These are phyloP conservation scores for Maniola hyperantus DNA, from an alignment of 2,888 invertebrate genomes.

Conservation along the genomic window DNA sequence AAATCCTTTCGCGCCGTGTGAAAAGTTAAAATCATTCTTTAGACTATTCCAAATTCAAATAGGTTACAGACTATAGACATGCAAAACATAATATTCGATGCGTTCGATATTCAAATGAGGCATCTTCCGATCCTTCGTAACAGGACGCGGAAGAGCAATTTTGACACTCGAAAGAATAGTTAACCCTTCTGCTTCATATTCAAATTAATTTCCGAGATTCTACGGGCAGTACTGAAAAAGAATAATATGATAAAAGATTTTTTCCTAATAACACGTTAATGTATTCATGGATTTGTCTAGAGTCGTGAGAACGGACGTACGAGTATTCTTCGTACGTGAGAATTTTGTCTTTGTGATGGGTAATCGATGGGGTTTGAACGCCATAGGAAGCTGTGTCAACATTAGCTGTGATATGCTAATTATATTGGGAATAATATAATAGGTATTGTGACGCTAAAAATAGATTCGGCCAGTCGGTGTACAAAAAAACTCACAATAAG, in stretches of 20 bases:
- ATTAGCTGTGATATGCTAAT: slow-evolving; percentile 73
- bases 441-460: slow-evolving; percentile 6
- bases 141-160: slow-evolving; percentile 77
- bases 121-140: slow-evolving; percentile 59
- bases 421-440: slow-evolving; percentile 39
- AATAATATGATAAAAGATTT: slow-evolving; percentile 61
- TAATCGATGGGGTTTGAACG: slow-evolving; percentile 73
- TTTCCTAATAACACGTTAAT: slow-evolving; percentile 62
- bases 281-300: slow-evolving; percentile 67
- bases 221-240: slow-evolving; percentile 59
- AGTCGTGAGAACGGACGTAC: slow-evolving; percentile 60
- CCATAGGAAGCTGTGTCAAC: slow-evolving; percentile 79
- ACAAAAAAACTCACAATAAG: background rate
- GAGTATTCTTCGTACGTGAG: slow-evolving; percentile 58
- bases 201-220: slow-evolving; percentile 65
- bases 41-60: slow-evolving; percentile 50
- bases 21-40: slow-evolving; percentile 40
- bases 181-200: slow-evolving; percentile 72
- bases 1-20: slow-evolving; percentile 51
- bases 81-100: slow-evolving; percentile 68
- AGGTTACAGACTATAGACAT: slow-evolving; percentile 68
- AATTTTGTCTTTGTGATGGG: slow-evolving; percentile 57
- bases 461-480: background rate
- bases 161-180: slow-evolving; percentile 79
- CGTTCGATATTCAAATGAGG: slow-evolving; percentile 77